Percentiles rank a stretch among this genome's conserved stretches.
phyloP scores from a whole-genome alignment of 1,140 invertebrate genomes.

The Pentalonia nigronervosa region DNA sequence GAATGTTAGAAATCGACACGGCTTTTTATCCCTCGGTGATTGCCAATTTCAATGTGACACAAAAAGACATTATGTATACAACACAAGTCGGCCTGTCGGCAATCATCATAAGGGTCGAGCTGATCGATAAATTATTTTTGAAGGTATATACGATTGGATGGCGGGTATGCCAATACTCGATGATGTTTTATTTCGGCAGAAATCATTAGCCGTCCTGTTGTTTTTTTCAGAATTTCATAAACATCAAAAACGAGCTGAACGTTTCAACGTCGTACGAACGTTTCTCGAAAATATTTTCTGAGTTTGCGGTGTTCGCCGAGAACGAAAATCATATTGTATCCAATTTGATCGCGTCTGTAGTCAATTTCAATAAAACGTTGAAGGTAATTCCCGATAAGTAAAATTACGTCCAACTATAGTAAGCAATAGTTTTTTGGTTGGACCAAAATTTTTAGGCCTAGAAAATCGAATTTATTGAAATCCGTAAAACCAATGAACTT shows the following conservation, averaged over 20 bases:
- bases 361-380: slow-evolving; percentile 51
- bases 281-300: slow-evolving; percentile 40
- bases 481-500: not conserved
- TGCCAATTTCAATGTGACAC: slow-evolving; percentile 69
- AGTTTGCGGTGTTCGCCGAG: slow-evolving; percentile 40
- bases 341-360: slow-evolving; percentile 1
- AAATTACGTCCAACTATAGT: not conserved
- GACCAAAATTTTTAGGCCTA: too few relatives aligned
- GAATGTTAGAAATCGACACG: slow-evolving; percentile 70
- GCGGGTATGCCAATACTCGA: too few relatives aligned
- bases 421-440: not conserved
- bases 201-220: not conserved
- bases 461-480: not conserved
- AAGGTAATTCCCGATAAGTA: slow-evolving; percentile 27
- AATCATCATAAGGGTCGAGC: slow-evolving; percentile 67
- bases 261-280: slow-evolving; percentile 47
- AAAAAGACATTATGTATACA: slow-evolving; percentile 67
- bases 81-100: slow-evolving; percentile 65
- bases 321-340: slow-evolving; percentile 48
- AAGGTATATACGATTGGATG: slow-evolving; percentile 62
- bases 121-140: slow-evolving; percentile 67
- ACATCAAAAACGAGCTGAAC: slow-evolving; percentile 55
- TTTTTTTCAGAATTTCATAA: slow-evolving; percentile 54
- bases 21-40: slow-evolving; percentile 72
- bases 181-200: too few relatives aligned